These are phyloP conservation scores for Rotaria magnacalcarata DNA, from an alignment of 2,888 invertebrate species.

Conservation along the genomic window DNA sequence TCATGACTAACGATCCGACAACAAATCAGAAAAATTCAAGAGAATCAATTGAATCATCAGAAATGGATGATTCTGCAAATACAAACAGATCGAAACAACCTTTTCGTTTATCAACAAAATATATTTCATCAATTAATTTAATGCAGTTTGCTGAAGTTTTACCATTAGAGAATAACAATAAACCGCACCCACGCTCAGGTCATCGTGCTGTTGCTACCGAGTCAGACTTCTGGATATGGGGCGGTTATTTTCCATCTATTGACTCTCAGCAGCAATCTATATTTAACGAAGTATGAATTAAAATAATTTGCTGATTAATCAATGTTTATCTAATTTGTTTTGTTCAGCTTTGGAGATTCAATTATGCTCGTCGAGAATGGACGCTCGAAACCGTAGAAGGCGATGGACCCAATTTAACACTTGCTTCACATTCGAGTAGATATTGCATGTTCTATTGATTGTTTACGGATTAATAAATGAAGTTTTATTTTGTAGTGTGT, in stretches of 20 bases:
- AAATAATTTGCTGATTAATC: background rate
- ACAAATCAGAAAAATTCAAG: background rate
- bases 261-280: background rate
- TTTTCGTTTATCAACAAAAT: background rate
- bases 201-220: constrained; percentile 42
- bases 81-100: background rate
- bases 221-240: constrained; percentile 45
- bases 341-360: constrained; percentile 43
- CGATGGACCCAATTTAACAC: constrained; percentile 38
- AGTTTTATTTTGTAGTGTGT: background rate
- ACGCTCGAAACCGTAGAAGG: constrained; percentile 29
- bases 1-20: background rate
- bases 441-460: background rate
- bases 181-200: constrained; percentile 41
- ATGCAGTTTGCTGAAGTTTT: background rate
- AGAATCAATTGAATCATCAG: background rate
- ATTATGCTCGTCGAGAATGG: constrained; percentile 40
- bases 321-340: background rate
- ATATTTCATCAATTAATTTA: background rate
- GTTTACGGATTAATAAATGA: background rate
- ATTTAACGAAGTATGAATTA: background rate
- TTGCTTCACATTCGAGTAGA: constrained; percentile 45
- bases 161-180: background rate
- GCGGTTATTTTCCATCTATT: constrained; percentile 42
- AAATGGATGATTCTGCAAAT: background rate